A percentile compares a stretch with the other conserved stretches of the same genome.
Conservation (phyloP, 2,113 vertebrate genomes). For the Megaleporinus macrocephalus region DNA sequence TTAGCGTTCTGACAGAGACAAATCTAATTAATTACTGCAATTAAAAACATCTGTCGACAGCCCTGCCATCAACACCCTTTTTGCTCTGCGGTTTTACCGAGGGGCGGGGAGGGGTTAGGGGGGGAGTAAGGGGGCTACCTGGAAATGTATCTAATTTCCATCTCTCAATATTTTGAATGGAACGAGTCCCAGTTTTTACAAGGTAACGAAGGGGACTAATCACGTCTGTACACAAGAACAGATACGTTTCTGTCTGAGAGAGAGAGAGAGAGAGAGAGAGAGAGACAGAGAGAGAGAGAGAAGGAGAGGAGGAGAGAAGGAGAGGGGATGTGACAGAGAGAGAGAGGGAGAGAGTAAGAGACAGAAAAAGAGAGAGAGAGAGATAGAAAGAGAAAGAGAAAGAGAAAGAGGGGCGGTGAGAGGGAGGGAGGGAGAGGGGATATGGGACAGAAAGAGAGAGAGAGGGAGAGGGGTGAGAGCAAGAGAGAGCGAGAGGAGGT, state of each 20-base stretch:
- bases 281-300: background rate
- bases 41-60: conserved; percentile 64
- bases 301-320: background rate
- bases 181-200: conserved; percentile 67
- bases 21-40: conserved; percentile 64
- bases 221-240: conserved; percentile 57
- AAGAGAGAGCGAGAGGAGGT: background rate
- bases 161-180: conserved; percentile 75
- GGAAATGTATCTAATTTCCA: conserved; percentile 71
- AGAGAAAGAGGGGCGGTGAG: background rate
- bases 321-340: background rate
- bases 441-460: no score
- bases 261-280: conserved; percentile 28
- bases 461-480: background rate
- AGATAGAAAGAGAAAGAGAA: background rate
- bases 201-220: conserved; percentile 74
- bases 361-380: background rate
- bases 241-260: conserved; percentile 47
- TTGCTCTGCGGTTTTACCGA: conserved; percentile 45
- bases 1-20: conserved; percentile 52
- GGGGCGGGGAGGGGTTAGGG: no score
- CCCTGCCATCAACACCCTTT: conserved; percentile 56
- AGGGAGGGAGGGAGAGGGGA: no score
- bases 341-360: background rate
- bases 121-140: conserved; percentile 48